phyloP scores from a whole-genome alignment of 1,140 invertebrate genomes.

The Aphelenchoides fujianensis region DNA sequence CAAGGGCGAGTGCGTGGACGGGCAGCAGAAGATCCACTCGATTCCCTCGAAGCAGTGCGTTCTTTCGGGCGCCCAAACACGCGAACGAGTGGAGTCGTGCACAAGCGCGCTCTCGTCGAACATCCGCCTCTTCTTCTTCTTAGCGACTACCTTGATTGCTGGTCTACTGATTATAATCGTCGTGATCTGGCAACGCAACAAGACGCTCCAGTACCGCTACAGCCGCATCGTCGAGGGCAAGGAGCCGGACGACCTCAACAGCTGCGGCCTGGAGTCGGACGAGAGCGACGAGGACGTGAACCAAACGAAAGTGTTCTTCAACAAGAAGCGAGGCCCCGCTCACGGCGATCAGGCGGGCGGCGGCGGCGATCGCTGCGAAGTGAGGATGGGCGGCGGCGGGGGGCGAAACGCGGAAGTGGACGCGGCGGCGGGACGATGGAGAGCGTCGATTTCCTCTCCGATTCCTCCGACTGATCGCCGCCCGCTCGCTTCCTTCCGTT shows the following conservation, averaged over 20 bases:
- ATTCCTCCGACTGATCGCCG: constrained; percentile 5
- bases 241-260: constrained; percentile 40
- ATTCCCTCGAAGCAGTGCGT: constrained; percentile 64
- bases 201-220: constrained; percentile 50
- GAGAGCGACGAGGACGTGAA: constrained; percentile 43
- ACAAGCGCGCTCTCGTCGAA: constrained; percentile 28
- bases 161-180: constrained; percentile 38
- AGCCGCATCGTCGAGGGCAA: constrained; percentile 45
- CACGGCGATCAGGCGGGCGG: not conserved
- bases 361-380: not conserved
- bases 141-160: constrained; percentile 40
- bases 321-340: constrained; percentile 15
- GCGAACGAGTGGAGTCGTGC: constrained; percentile 41
- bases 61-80: constrained; percentile 45
- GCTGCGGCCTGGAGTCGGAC: constrained; percentile 42
- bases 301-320: constrained; percentile 23
- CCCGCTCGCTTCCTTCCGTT: too few relatives aligned
- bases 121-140: constrained; percentile 30
- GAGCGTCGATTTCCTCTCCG: constrained; percentile 5
- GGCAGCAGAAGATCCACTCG: constrained; percentile 67
- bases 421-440: too few relatives aligned
- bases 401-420: too few relatives aligned
- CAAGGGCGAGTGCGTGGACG: constrained; percentile 67
- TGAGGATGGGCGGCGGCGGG: too few relatives aligned
- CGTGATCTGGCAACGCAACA: constrained; percentile 46